Evolutionary conservation across 2,797 vertebrate genomes (phyloP).

Genomic region (Myotis vivesi): DNA sequence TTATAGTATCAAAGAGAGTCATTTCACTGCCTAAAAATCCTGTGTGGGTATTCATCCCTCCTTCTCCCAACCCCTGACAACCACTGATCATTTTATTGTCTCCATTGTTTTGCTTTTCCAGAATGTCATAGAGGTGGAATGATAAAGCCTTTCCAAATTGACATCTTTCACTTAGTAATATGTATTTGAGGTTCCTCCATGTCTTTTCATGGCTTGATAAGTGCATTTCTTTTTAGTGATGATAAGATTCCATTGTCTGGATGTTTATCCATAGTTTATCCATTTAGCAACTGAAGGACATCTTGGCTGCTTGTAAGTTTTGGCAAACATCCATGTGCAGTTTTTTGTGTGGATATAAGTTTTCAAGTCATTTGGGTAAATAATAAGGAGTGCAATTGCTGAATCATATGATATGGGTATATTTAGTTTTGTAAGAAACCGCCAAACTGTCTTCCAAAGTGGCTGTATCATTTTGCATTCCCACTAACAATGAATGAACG

Average conservation of each 20-base stretch:
- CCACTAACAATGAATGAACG: neutral
- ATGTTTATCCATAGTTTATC: neutral
- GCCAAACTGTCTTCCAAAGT: neutral
- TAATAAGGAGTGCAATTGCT: neutral
- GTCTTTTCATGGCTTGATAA: neutral
- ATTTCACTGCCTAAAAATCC: neutral
- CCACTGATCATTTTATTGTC: neutral
- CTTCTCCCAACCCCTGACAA: neutral
- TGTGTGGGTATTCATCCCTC: neutral
- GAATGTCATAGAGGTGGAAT: neutral
- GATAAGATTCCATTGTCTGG: neutral
- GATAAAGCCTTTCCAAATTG: neutral
- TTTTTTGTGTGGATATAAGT: neutral
- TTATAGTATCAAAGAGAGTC: neutral
- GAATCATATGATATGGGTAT: neutral
- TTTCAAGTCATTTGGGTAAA: constrained; percentile 31
- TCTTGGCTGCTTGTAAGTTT: neutral
- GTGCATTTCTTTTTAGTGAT: neutral
- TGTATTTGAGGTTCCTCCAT: neutral
- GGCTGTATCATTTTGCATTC: neutral
- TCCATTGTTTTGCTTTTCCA: neutral
- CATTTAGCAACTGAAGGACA: neutral
- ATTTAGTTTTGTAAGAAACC: constrained; percentile 11
- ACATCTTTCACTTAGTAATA: neutral
- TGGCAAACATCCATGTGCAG: neutral